Evolutionary conservation across 2,888 invertebrate genomes (phyloP).

Genomic region (Thelaira solivaga): DNA sequence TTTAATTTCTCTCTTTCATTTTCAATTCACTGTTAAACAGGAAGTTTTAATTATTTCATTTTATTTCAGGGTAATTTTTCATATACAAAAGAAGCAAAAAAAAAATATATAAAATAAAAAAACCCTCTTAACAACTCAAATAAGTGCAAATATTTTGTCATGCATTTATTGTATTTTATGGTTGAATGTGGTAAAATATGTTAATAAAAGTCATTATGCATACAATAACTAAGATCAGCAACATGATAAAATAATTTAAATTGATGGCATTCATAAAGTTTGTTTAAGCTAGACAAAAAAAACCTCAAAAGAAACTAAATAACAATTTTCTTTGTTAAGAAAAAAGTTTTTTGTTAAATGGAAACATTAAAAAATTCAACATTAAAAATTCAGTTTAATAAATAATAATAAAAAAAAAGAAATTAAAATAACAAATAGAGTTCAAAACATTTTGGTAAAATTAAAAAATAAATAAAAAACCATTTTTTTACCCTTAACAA

Average conservation of each 20-base stretch:
- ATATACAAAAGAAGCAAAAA: conserved; percentile 14
- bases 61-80: conserved; percentile 21
- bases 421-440: too few relatives aligned
- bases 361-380: too few relatives aligned
- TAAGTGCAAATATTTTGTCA: conserved; percentile 48
- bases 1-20: background rate
- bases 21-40: conserved; percentile 20
- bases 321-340: too few relatives aligned
- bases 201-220: conserved; percentile 56
- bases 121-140: background rate
- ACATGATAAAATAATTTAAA: conserved; percentile 51
- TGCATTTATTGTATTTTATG: conserved; percentile 46
- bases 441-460: too few relatives aligned
- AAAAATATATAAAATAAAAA: background rate
- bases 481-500: too few relatives aligned
- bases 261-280: conserved; percentile 50
- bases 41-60: conserved; percentile 56
- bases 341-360: too few relatives aligned
- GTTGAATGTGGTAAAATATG: conserved; percentile 49
- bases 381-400: too few relatives aligned
- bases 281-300: background rate
- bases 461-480: too few relatives aligned
- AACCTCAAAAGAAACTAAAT: background rate
- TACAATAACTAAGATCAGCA: conserved; percentile 46
- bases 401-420: too few relatives aligned